Evolutionary conservation across 2,888 invertebrate genomes (phyloP).

Genomic region (Xanthia togata): DNA sequence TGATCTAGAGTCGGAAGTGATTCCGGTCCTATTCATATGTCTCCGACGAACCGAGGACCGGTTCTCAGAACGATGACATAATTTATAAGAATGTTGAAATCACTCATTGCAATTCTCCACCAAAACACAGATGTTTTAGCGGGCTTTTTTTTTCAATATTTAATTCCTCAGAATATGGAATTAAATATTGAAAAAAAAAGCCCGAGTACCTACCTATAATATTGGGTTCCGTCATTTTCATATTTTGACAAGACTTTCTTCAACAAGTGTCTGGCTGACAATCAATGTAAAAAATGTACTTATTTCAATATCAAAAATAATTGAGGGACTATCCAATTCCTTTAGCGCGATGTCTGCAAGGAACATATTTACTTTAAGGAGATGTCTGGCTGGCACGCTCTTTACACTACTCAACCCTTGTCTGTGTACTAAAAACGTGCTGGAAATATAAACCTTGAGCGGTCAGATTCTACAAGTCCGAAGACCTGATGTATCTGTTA

Average conservation of each 20-base stretch:
- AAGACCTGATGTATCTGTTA: neutral
- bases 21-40: constrained; percentile 63
- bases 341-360: neutral
- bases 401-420: neutral
- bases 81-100: constrained; percentile 54
- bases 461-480: neutral
- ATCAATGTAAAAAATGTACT: neutral
- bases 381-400: neutral
- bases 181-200: constrained; percentile 16
- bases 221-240: constrained; percentile 2
- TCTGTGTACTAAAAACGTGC: neutral
- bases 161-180: too few relatives aligned
- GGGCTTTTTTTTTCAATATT: too few relatives aligned
- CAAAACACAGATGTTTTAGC: too few relatives aligned
- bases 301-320: neutral
- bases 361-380: too few relatives aligned
- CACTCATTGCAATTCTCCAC: constrained; percentile 10
- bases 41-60: constrained; percentile 37
- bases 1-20: constrained; percentile 57
- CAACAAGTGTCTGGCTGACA: constrained; percentile 7
- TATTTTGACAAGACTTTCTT: constrained; percentile 9
- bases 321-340: neutral
- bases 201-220: neutral
- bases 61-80: constrained; percentile 55
- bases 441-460: neutral